Evolutionary conservation across 2,797 vertebrate species (phyloP).

Genomic region (Allenopithecus nigroviridis): DNA sequence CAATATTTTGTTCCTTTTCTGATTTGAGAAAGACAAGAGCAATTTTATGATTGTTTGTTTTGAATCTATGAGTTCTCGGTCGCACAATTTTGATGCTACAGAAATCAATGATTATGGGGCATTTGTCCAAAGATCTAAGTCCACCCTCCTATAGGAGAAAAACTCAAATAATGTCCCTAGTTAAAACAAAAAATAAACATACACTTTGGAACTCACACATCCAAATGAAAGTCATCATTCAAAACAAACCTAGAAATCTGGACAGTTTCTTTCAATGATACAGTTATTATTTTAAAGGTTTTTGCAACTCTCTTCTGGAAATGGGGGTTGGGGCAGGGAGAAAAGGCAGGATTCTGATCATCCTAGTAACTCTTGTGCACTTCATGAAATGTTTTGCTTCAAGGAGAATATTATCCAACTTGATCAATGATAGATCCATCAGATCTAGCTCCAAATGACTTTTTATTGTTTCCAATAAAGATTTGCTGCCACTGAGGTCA

Average conservation of each 20-base stretch:
- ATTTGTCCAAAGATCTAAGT: neutral
- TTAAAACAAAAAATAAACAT: conserved; percentile 11
- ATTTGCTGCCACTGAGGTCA: neutral
- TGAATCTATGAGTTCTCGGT: neutral
- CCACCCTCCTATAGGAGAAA: neutral
- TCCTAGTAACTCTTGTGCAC: neutral
- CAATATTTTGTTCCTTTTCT: neutral
- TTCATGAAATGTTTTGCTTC: neutral
- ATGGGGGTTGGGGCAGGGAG: neutral
- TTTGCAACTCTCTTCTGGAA: neutral
- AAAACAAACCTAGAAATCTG: neutral
- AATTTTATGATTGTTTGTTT: neutral
- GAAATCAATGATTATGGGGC: neutral
- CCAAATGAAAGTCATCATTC: neutral
- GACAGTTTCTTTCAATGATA: neutral
- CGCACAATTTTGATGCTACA: neutral
- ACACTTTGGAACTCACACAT: neutral
- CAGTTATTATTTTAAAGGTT: neutral
- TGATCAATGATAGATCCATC: neutral
- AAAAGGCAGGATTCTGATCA: neutral
- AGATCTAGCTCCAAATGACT: neutral
- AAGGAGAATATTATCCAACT: neutral
- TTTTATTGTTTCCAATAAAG: neutral
- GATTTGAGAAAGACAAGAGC: neutral
- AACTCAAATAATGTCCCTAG: neutral